A percentile compares a stretch with the other conserved stretches of the same genome.
Conservation (phyloP, 2,888 invertebrate species). For the Melanostoma scalare region DNA sequence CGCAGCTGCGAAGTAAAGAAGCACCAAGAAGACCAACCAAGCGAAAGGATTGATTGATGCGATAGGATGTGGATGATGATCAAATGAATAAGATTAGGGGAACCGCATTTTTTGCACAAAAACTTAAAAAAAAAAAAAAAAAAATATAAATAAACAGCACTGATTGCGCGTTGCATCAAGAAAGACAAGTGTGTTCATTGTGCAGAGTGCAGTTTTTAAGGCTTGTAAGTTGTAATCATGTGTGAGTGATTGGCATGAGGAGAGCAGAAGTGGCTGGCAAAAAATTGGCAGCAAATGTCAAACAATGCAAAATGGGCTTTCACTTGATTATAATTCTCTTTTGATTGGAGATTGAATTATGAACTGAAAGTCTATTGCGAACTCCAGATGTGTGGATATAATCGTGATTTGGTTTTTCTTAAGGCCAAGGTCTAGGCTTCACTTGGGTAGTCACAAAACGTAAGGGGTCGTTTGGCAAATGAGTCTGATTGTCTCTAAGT, state of each 20-base stretch:
- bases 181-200: constrained; percentile 18
- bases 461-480: constrained; percentile 21
- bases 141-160: constrained; percentile 32
- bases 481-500: no score
- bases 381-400: constrained; percentile 10
- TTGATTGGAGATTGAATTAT: constrained; percentile 65
- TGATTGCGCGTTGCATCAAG: constrained; percentile 31
- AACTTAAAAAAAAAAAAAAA: constrained; percentile 36
- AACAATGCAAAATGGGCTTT: constrained; percentile 66
- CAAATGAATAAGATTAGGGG: constrained; percentile 49
- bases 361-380: constrained; percentile 48
- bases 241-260: constrained; percentile 56
- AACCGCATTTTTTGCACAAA: constrained; percentile 20
- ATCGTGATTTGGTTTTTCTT: constrained; percentile 42
- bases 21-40: constrained; percentile 29
- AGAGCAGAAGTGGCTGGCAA: constrained; percentile 3
- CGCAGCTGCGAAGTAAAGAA: constrained; percentile 28
- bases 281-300: constrained; percentile 48
- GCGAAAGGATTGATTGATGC: constrained; percentile 51
- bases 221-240: constrained; percentile 40
- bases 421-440: constrained; percentile 67
- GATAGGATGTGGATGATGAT: constrained; percentile 46
- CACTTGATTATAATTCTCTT: constrained; percentile 52
- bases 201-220: constrained; percentile 31
- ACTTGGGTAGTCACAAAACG: constrained; percentile 46